Conservation (phyloP, 2,113 vertebrate genomes). For the Callipepla squamata region DNA sequence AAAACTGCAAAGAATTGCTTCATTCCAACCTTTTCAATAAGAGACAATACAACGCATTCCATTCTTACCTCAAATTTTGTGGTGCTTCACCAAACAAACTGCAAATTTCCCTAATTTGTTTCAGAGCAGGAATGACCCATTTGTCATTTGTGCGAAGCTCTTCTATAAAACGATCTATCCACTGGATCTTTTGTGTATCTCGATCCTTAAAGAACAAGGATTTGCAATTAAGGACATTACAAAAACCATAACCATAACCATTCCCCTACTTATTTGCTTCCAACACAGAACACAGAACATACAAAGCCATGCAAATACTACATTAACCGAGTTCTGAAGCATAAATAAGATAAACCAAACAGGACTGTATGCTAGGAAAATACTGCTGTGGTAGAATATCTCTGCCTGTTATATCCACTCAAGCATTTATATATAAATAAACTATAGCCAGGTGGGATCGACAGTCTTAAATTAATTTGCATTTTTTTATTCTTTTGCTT, state of each 20-base stretch:
- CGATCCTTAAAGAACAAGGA: slow-evolving; percentile 86
- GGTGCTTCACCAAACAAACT: slow-evolving; percentile 99
- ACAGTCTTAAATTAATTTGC: neutral
- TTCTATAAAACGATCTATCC: slow-evolving; percentile 99
- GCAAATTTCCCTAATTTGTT: slow-evolving; percentile 99
- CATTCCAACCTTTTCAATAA: neutral
- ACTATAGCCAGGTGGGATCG: neutral
- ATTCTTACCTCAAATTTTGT: slow-evolving; percentile 94
- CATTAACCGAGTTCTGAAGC: neutral
- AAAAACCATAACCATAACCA: neutral
- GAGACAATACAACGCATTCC: neutral
- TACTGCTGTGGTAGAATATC: neutral
- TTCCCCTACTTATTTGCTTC: neutral
- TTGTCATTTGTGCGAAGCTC: slow-evolving; percentile 99
- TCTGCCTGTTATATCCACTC: neutral
- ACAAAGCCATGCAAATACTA: neutral
- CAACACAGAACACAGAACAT: accelerated
- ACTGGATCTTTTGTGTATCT: slow-evolving; percentile 98
- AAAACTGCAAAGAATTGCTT: neutral
- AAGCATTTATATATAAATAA: neutral
- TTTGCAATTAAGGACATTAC: neutral
- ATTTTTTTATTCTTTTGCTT: neutral
- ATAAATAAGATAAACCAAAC: neutral
- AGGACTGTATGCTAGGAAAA: neutral
- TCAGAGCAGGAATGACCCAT: slow-evolving; percentile 98